phyloP scores from a whole-genome alignment of 1,140 invertebrate genomes.

The Frieseomelitta varia region DNA sequence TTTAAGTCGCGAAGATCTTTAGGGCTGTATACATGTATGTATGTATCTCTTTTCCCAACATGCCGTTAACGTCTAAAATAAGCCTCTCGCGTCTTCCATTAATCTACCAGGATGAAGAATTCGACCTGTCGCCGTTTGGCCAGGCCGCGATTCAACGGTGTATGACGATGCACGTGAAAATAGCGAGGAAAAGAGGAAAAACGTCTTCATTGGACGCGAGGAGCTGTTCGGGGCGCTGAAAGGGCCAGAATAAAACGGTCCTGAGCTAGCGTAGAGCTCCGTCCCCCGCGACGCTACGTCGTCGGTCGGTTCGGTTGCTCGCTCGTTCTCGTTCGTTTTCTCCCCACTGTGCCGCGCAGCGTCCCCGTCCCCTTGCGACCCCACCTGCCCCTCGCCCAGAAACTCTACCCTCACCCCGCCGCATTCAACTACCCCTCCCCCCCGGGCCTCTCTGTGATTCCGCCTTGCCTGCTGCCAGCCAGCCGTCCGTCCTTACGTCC shows the following conservation, averaged over 20 bases:
- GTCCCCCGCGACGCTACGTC: constrained; percentile 60
- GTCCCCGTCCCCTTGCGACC: constrained; percentile 45
- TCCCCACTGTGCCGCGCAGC: constrained; percentile 21
- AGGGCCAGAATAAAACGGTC: constrained; percentile 59
- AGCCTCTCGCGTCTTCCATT: background rate
- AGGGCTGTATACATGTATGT: constrained; percentile 28
- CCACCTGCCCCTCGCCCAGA: constrained; percentile 44
- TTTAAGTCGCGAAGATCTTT: constrained; percentile 75
- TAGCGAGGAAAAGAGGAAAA: background rate
- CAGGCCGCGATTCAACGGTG: background rate
- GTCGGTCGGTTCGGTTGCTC: constrained; percentile 58
- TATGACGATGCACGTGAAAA: background rate
- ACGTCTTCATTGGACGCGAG: background rate
- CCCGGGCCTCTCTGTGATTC: constrained; percentile 51
- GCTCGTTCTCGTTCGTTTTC: constrained; percentile 57
- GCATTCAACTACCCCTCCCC: constrained; percentile 37
- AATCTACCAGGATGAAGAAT: background rate
- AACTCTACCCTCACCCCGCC: constrained; percentile 46
- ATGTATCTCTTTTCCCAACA: constrained; percentile 24
- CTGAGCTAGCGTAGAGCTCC: constrained; percentile 74
- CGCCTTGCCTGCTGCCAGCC: constrained; percentile 71
- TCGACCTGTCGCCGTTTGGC: background rate
- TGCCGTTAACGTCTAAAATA: constrained; percentile 14
- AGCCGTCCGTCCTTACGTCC: constrained; percentile 77
- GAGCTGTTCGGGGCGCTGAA: background rate